Base-by-base conservation (phyloP, 1,140 invertebrate species). In the Amphibalanus amphitrite region DNA sequence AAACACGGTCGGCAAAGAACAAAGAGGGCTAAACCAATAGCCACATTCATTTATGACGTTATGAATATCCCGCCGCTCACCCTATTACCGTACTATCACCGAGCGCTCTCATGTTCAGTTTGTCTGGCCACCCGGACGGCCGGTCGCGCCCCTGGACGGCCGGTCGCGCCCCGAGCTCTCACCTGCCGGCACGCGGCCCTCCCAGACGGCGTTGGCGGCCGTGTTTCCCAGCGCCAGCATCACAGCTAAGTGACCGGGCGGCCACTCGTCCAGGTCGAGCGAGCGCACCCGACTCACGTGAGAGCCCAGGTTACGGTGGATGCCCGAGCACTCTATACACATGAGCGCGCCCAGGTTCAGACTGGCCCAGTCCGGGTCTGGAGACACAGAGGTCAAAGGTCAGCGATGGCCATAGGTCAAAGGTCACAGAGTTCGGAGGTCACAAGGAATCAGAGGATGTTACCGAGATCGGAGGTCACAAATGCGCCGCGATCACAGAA, bases 311-410 rank as follows among this genome's bases (percentile, higher is more conserved):
- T 98, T 97, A 73, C 97, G 85, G 80, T 99, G 97, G 73, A 98
- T 90, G 25, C 97, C 97, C 6, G 94, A 97, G 81, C 97, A 99
- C 81, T 98, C 95, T 73, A 99, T 98, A 81, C 96, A 99, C 82
- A 99, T 91, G 71, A 98, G 81, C 67, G 95, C 89, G 71, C 97
- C 97, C 59, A 98, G 83, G 83, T 98, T 99, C 69, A 98, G 82
- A 80, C 93, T 96, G 40, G 96, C 93, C 97, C 97, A 99, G 79
- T 95, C 92, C 3, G 97, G 96, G 87, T 93, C 92, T 94, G 79
- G 25, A 83, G 82, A 72, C 75, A 76, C 79, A 76, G 77, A 65
- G 59, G 29, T 0, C 23, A 28, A 10, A 70, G n/a, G n/a, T n/a
- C n/a, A n/a, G n/a, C n/a, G n/a, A n/a, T n/a, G n/a, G n/a, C n/a